These are phyloP conservation scores for Phrynocephalus vlangalii DNA, from an alignment of 2,797 vertebrate genomes.

Conservation along the genomic window DNA sequence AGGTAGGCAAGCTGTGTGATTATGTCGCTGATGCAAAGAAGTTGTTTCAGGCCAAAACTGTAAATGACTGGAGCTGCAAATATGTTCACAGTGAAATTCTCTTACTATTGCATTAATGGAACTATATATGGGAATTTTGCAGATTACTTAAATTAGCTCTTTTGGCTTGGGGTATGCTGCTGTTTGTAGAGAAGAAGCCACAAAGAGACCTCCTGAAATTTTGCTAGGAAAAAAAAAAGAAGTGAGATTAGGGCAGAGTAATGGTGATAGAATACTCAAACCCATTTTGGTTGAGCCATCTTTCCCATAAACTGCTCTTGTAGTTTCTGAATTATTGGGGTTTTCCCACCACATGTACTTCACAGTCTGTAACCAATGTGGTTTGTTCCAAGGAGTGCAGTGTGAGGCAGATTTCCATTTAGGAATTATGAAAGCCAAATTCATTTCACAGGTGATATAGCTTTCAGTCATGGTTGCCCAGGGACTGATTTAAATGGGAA, in stretches of 20 bases:
- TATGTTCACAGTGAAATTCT: background rate
- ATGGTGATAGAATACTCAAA: background rate
- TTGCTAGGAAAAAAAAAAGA: background rate
- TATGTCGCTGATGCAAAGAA: background rate
- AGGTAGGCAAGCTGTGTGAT: background rate
- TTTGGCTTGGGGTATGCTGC: background rate
- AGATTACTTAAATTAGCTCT: background rate
- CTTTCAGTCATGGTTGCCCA: background rate
- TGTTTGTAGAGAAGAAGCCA: background rate
- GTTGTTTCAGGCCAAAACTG: background rate
- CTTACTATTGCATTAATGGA: background rate
- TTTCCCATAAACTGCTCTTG: background rate
- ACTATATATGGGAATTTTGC: background rate
- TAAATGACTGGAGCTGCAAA: background rate
- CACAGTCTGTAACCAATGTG: background rate
- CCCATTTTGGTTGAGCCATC: background rate
- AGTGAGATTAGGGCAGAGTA: background rate
- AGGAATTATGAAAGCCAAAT: constrained; percentile 9
- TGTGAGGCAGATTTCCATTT: background rate
- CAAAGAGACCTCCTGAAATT: background rate
- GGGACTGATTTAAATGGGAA: constrained; percentile 3
- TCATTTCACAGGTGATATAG: constrained; percentile 11
- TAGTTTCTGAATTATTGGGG: background rate
- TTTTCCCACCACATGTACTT: background rate
- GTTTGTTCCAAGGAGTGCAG: background rate